Percentiles rank a stretch among this genome's conserved stretches.
Evolutionary conservation across 2,888 invertebrate genomes (phyloP).

Genomic region (Macrophya alboannulata): DNA sequence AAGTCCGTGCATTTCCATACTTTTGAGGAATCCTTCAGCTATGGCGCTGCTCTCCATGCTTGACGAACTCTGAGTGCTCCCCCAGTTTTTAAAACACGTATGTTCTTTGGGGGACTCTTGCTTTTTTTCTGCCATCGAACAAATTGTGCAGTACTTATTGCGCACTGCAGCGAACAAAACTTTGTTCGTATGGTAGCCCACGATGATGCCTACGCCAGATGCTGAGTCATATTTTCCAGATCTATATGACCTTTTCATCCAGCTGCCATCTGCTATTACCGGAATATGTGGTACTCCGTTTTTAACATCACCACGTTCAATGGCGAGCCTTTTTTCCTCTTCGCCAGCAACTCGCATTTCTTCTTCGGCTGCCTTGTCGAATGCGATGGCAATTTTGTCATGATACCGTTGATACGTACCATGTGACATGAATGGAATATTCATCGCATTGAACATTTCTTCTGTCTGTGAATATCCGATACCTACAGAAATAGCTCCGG

Average conservation of each 20-base stretch:
- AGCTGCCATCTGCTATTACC: too few relatives aligned
- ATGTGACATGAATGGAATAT: too few relatives aligned
- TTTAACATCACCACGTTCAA: background rate
- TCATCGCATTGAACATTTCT: too few relatives aligned
- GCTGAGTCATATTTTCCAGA: background rate
- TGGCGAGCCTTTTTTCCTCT: background rate
- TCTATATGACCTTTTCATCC: background rate
- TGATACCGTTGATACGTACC: too few relatives aligned
- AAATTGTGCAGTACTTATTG: too few relatives aligned
- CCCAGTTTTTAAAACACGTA: slow-evolving; percentile 69
- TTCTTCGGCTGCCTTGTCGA: too few relatives aligned
- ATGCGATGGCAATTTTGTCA: too few relatives aligned
- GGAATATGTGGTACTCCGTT: background rate
- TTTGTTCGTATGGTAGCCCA: too few relatives aligned
- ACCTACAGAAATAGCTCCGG: too few relatives aligned
- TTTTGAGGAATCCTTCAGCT: background rate
- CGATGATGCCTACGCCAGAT: background rate
- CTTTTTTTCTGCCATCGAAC: too few relatives aligned
- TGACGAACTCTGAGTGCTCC: slow-evolving; percentile 63
- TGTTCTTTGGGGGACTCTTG: slow-evolving; percentile 57
- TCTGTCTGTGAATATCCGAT: background rate
- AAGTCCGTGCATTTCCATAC: slow-evolving; percentile 6
- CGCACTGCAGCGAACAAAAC: too few relatives aligned
- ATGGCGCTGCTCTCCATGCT: slow-evolving; percentile 60
- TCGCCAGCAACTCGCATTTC: slow-evolving; percentile 18